Conservation (phyloP, 2,797 vertebrate species). For the Crax fasciolata region DNA sequence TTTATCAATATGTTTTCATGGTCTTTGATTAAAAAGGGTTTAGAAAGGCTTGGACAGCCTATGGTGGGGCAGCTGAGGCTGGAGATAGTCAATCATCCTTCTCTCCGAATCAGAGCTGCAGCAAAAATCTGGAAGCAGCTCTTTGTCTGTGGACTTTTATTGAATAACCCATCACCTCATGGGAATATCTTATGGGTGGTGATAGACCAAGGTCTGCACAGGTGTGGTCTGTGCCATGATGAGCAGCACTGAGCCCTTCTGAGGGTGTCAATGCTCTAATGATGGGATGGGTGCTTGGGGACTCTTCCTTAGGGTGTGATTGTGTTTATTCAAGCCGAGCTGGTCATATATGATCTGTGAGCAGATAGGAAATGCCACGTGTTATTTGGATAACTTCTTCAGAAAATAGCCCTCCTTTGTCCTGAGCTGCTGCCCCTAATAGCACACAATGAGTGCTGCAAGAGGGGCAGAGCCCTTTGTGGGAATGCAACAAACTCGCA, state of each 20-base stretch:
- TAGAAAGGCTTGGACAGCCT: background rate
- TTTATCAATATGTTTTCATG: background rate
- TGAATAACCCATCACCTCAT: background rate
- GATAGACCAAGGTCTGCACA: background rate
- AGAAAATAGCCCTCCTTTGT: background rate
- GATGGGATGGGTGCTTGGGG: background rate
- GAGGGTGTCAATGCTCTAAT: background rate
- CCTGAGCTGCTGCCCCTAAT: background rate
- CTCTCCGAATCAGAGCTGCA: rapidly evolving
- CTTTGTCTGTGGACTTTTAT: background rate
- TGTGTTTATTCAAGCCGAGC: background rate
- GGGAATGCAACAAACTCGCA: background rate
- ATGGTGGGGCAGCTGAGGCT: background rate
- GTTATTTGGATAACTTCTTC: background rate
- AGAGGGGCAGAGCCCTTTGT: background rate
- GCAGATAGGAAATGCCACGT: background rate
- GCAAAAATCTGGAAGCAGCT: background rate
- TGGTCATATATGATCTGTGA: background rate
- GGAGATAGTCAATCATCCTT: background rate
- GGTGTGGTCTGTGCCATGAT: too few species aligned
- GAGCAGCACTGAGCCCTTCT: background rate
- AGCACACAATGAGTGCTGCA: background rate
- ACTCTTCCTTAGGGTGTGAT: background rate
- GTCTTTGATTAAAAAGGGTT: background rate
- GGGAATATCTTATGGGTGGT: background rate